Conservation (phyloP, 2,113 vertebrate species). For the Corvus moneduloides region DNA sequence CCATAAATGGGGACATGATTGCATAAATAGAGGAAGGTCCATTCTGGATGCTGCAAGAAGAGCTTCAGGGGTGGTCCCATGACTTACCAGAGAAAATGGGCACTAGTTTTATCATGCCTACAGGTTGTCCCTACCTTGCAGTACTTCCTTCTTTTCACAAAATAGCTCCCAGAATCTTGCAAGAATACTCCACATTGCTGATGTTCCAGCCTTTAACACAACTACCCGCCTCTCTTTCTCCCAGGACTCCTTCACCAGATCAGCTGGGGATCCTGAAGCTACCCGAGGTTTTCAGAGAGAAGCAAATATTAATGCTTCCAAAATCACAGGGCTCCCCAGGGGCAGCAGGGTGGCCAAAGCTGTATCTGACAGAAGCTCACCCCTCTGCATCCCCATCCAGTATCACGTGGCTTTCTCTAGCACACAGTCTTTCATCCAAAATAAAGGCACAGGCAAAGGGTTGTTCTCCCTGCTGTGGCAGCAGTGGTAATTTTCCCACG, state of each 20-base stretch:
- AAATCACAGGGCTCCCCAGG: neutral
- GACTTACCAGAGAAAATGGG: neutral
- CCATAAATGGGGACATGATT: neutral
- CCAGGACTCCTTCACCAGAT: accelerated
- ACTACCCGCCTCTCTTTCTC: neutral
- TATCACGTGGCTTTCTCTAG: neutral
- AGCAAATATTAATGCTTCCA: neutral
- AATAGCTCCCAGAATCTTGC: neutral
- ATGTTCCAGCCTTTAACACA: neutral
- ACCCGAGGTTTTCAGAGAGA: neutral
- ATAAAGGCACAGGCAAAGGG: neutral
- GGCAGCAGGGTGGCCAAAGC: neutral
- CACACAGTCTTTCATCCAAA: neutral
- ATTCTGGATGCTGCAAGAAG: neutral
- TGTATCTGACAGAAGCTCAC: accelerated
- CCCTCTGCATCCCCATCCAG: accelerated
- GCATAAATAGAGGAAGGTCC: neutral
- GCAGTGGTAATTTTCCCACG: neutral
- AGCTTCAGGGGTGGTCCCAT: neutral
- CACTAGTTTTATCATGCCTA: neutral
- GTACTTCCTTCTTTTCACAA: neutral
- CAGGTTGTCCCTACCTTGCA: neutral
- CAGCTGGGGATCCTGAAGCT: neutral
- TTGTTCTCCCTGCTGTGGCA: neutral
- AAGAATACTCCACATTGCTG: neutral